Conservation (phyloP, 2,888 invertebrate genomes). For the Erebia palarica region DNA sequence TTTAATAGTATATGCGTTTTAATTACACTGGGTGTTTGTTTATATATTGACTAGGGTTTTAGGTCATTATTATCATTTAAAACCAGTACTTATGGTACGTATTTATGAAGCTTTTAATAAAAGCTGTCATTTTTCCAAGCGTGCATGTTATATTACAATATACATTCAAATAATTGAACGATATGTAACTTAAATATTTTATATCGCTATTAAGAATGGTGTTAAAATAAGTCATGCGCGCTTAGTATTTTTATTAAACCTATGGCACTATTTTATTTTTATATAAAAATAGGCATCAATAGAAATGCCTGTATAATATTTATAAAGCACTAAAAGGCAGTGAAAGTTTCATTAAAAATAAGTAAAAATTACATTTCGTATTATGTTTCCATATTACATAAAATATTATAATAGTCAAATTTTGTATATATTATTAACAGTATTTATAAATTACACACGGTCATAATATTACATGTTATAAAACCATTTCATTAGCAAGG, state of each 20-base stretch:
- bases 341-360: constrained; percentile 49
- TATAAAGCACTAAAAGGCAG: constrained; percentile 68
- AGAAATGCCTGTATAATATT: constrained; percentile 51
- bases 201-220: too few species aligned
- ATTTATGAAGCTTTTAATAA: constrained; percentile 1
- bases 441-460: background rate
- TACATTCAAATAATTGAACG: background rate
- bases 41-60: constrained; percentile 63
- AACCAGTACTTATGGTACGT: constrained; percentile 5
- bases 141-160: constrained; percentile 10
- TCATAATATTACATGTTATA: constrained; percentile 21
- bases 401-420: background rate
- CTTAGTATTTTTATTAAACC: background rate
- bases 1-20: constrained; percentile 26
- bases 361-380: background rate
- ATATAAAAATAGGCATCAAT: constrained; percentile 63
- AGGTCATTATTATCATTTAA: constrained; percentile 28
- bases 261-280: constrained; percentile 77
- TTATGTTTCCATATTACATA: background rate
- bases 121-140: background rate
- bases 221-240: constrained; percentile 3
- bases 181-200: background rate
- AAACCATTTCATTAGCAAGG: constrained; percentile 30
- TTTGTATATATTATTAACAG: constrained; percentile 3
- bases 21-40: constrained; percentile 39